phyloP scores from a whole-genome alignment of 2,888 invertebrate species.

The Ariolimax columbianus region DNA sequence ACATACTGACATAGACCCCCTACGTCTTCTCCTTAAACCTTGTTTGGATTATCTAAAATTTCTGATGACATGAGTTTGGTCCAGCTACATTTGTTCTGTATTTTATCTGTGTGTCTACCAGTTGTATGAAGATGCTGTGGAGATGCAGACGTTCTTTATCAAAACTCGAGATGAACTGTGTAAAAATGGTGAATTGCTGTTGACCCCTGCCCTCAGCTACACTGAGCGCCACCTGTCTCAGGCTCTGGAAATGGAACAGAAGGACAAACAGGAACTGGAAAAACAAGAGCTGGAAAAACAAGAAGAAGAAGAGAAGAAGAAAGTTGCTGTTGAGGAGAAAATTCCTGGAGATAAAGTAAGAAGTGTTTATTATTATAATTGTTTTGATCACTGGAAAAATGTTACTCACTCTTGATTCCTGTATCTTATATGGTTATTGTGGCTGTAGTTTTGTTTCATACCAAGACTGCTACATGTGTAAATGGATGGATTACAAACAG shows the following conservation, averaged over 20 bases:
- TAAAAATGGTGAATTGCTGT: slow-evolving; percentile 87
- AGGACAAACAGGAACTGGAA: slow-evolving; percentile 80
- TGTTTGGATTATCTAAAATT: no score
- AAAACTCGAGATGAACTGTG: slow-evolving; percentile 85
- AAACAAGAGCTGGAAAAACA: slow-evolving; percentile 69
- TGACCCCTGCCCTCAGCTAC: slow-evolving; percentile 91
- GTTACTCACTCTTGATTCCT: no score
- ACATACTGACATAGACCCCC: no score
- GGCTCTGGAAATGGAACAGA: slow-evolving; percentile 77
- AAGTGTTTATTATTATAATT: no score
- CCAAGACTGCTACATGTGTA: no score
- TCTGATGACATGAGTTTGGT: no score
- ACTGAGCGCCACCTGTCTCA: slow-evolving; percentile 85
- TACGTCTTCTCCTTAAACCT: no score
- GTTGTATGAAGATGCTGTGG: slow-evolving; percentile 95
- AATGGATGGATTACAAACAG: no score
- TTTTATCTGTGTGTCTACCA: slow-evolving; percentile 51
- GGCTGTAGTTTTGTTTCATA: no score
- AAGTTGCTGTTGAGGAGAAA: slow-evolving; percentile 64
- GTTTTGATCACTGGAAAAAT: no score
- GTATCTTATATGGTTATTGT: no score
- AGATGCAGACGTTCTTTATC: slow-evolving; percentile 94
- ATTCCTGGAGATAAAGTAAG: slow-evolving; percentile 54
- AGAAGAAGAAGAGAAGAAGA: slow-evolving; percentile 66
- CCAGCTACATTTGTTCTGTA: not conserved